Percentiles rank a stretch among this genome's conserved stretches.
phyloP scores from a whole-genome alignment of 1,140 invertebrate species.

The Drosophila hydei region DNA sequence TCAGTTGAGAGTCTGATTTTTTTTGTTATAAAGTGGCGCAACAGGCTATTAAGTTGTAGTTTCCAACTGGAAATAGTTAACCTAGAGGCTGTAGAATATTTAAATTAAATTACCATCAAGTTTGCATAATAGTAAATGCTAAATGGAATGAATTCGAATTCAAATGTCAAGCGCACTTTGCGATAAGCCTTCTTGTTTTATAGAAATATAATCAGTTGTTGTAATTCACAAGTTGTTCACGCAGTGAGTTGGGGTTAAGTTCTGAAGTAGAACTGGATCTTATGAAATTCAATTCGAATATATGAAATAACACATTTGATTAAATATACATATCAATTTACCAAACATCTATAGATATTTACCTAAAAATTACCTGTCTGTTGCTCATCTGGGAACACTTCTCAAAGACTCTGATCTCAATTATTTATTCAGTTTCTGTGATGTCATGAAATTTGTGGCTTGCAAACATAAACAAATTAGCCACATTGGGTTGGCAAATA shows the following conservation, averaged over 20 bases:
- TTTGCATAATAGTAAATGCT: not conserved
- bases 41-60: slow-evolving; percentile 3
- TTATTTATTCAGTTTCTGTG: slow-evolving; percentile 18
- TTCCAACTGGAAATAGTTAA: not conserved
- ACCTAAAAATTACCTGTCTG: not conserved
- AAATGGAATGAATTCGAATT: not conserved
- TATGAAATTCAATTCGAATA: too few species aligned
- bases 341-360: not conserved
- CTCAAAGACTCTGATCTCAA: slow-evolving; percentile 7
- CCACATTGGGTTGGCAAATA: slow-evolving; percentile 13
- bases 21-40: not conserved
- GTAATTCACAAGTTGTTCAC: not conserved
- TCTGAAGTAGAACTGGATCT: too few species aligned
- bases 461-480: slow-evolving; percentile 33
- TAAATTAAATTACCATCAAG: not conserved
- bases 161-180: not conserved
- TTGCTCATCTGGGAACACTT: not conserved
- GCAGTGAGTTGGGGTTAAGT: not conserved
- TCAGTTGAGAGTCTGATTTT: not conserved
- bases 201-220: not conserved
- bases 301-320: too few species aligned
- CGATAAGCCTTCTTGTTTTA: not conserved
- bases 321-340: not conserved
- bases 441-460: slow-evolving; percentile 14
- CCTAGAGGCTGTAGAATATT: not conserved